phyloP scores from a whole-genome alignment of 2,113 vertebrate species.

The Malurus alboscapulatus region DNA sequence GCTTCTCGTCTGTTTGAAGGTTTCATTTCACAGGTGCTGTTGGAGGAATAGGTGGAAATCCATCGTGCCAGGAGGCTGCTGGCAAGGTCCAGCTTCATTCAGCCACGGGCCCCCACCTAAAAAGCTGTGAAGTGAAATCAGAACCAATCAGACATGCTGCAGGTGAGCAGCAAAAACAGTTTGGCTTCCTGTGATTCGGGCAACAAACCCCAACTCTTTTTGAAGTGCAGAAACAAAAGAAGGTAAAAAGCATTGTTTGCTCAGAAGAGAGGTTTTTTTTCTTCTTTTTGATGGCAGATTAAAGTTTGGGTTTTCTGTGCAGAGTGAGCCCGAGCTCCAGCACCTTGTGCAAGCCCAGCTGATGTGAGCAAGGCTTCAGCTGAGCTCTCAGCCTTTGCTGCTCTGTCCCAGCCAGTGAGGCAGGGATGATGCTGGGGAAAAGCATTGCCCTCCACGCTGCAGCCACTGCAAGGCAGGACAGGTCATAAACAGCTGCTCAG shows the following conservation, averaged over 20 bases:
- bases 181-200: not conserved
- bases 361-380: not conserved
- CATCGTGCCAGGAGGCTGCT: not conserved
- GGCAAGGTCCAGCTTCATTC: not conserved
- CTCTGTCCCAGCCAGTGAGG: not conserved
- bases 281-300: not conserved
- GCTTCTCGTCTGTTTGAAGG: not conserved
- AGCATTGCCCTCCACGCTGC: not conserved
- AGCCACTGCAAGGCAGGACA: not conserved
- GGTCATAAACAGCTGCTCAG: constrained; percentile 27
- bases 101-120: not conserved
- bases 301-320: not conserved
- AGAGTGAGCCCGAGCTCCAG: not conserved
- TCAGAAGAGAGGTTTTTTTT: not conserved
- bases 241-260: not conserved
- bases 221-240: constrained; percentile 10
- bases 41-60: not conserved
- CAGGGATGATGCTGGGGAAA: not conserved
- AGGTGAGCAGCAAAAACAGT: not conserved
- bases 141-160: not conserved
- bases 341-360: not conserved
- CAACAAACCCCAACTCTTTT: not conserved
- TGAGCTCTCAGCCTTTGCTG: not conserved
- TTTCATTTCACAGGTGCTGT: not conserved
- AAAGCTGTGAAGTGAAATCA: not conserved